These are phyloP conservation scores for Apotomis capreana DNA, from an alignment of 2,888 invertebrate genomes.

Conservation along the genomic window DNA sequence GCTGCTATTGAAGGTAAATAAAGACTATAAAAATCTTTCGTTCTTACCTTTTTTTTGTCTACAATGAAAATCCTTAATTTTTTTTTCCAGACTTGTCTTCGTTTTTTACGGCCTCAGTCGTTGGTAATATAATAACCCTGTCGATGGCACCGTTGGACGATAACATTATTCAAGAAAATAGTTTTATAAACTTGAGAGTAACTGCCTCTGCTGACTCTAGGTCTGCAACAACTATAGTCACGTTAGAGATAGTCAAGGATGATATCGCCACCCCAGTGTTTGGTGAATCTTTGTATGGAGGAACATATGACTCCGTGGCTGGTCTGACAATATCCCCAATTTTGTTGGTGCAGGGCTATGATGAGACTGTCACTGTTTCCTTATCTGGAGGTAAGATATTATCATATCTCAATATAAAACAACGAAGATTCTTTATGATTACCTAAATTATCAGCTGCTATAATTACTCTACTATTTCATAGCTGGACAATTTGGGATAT, in stretches of 20 bases:
- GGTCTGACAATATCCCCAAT: constrained; percentile 60
- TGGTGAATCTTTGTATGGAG: constrained; percentile 58
- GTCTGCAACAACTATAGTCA: constrained; percentile 56
- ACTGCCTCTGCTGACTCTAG: constrained; percentile 55
- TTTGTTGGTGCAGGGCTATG: constrained; percentile 61
- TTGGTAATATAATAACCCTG: constrained; percentile 56
- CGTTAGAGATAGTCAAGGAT: constrained; percentile 66
- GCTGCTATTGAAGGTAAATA: constrained; percentile 47
- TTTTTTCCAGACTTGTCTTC: constrained; percentile 56
- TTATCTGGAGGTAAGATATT: constrained; percentile 61
- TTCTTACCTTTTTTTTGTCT: constrained; percentile 13
- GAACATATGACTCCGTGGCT: constrained; percentile 54
- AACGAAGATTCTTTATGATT: too few relatives aligned
- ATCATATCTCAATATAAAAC: not conserved
- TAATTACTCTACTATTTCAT: too few relatives aligned
- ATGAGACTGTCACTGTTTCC: constrained; percentile 56
- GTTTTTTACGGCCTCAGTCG: constrained; percentile 53
- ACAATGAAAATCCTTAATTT: constrained; percentile 12
- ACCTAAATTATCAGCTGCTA: too few relatives aligned
- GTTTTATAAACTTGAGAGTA: constrained; percentile 59
- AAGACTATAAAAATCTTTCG: not conserved
- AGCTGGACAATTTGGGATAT: too few relatives aligned
- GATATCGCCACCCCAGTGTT: constrained; percentile 66
- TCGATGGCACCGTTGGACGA: constrained; percentile 56
- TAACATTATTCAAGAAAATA: constrained; percentile 58